Base-by-base conservation (phyloP, 2,888 invertebrate genomes). In the Trachelus troglodyta region DNA sequence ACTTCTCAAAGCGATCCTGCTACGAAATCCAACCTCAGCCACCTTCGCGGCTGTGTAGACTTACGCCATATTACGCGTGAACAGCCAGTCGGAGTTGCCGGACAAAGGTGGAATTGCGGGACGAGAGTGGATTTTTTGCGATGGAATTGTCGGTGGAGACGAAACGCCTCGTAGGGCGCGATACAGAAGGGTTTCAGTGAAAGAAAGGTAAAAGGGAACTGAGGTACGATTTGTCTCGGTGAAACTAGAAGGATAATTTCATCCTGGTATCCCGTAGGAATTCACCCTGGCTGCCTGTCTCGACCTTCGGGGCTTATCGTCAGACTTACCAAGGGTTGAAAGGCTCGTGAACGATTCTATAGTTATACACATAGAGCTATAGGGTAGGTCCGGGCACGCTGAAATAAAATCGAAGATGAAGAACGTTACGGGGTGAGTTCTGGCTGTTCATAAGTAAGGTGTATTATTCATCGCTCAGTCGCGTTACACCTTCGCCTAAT, bases 21-120 rank as follows among this genome's bases (percentile, higher is more conserved):
- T 3, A 23, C 56, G 56, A 56, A 56, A 56, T 56, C 56, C 56
- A 23, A 23, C 56, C 56, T 56, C 56, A 23, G 56, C 23, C 56
- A 23, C 9, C 23, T 56, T 73, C 76, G 33, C 34, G 73, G 69
- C 35, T 56, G 30, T 74, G 69, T 35, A 74, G 15, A 75, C 40
- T 69, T 78, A 80, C 81, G 81, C 78, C 82, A 85, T 84, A 81
- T 85, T 83, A 79, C 80, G 76, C 80, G 34, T 69, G 71, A 71
- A 71, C 31, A 23, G 56, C 23, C 56, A 56, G 56, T 56, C 56
- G 56, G 56, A 56, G 56, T 56, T 23, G 56, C 56, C 56, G 56
- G 23, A 56, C 56, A 56, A 56, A 56, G 56, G 56, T 56, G 56
- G 56, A 56, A 56, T 56, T 56, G 56, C 56, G 23, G 56, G 56